phyloP scores from a whole-genome alignment of 1,140 invertebrate species.

The Drosophila ambigua region DNA sequence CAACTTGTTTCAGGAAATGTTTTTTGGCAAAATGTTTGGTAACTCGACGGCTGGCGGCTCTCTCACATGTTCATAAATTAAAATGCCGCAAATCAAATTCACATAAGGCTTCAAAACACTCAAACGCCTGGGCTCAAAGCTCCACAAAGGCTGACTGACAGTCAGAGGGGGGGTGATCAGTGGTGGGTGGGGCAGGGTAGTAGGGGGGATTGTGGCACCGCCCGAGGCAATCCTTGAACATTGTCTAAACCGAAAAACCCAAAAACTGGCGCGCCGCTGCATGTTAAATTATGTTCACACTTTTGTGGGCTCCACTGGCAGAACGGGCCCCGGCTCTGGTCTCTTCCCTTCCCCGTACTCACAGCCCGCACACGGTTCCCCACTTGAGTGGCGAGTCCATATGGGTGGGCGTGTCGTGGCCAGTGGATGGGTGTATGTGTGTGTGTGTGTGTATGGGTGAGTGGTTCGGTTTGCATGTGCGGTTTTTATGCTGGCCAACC shows the following conservation, averaged over 20 bases:
- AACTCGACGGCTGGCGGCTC: conserved; percentile 57
- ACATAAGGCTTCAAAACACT: conserved; percentile 73
- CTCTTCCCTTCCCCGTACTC: conserved; percentile 9
- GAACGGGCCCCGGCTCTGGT: conserved; percentile 56
- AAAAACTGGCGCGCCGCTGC: conserved; percentile 64
- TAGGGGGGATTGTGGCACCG: background rate
- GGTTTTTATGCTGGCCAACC: conserved; percentile 76
- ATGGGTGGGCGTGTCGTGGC: conserved; percentile 18
- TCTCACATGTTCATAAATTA: conserved; percentile 77
- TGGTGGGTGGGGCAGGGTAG: background rate
- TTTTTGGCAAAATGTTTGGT: conserved; percentile 66
- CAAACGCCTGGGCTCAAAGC: conserved; percentile 43
- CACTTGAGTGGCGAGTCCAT: conserved; percentile 28
- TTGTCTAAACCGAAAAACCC: conserved; percentile 59
- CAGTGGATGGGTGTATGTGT: background rate
- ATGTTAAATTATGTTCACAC: conserved; percentile 82
- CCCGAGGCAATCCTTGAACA: conserved; percentile 51
- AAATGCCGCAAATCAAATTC: conserved; percentile 82
- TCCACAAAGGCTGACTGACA: conserved; percentile 23
- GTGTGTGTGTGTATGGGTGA: background rate
- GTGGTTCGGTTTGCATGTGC: conserved; percentile 65
- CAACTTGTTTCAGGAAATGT: conserved; percentile 64
- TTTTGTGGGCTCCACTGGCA: conserved; percentile 46
- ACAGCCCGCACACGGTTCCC: conserved; percentile 3
- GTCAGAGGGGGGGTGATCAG: conserved; percentile 1